Percentiles rank a stretch among this genome's conserved stretches.
Conservation (phyloP, 2,888 invertebrate genomes). For the Netelia melanura region DNA sequence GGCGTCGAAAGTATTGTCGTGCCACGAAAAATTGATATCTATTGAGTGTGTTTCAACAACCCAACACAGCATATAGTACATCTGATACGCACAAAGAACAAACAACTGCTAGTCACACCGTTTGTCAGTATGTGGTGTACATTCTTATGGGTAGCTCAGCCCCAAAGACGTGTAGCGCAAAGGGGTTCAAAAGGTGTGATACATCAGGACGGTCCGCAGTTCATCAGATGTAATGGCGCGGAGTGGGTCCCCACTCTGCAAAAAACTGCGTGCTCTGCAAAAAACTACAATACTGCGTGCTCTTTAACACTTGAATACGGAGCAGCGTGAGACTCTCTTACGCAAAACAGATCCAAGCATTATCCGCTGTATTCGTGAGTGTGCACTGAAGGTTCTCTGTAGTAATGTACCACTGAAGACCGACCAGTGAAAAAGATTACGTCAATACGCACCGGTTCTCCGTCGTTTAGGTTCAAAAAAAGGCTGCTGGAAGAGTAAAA, state of each 20-base stretch:
- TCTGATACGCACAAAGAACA: neutral
- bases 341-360: neutral
- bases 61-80: neutral
- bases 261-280: neutral
- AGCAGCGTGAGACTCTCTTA: neutral
- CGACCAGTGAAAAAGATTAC: neutral
- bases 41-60: neutral
- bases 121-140: neutral
- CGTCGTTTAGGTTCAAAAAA: too few species aligned
- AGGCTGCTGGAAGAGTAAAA: slow-evolving; percentile 25
- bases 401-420: neutral
- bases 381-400: neutral
- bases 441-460: too few species aligned
- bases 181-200: neutral
- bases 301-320: neutral
- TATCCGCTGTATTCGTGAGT: neutral
- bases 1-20: neutral
- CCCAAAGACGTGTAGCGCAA: neutral
- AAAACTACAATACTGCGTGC: too few species aligned
- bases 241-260: slow-evolving; percentile 1
- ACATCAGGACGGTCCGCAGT: neutral
- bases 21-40: neutral
- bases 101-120: neutral
- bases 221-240: neutral
- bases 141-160: neutral